These are phyloP conservation scores for Mimachlamys varia DNA, from an alignment of 2,888 invertebrate genomes.

Conservation along the genomic window DNA sequence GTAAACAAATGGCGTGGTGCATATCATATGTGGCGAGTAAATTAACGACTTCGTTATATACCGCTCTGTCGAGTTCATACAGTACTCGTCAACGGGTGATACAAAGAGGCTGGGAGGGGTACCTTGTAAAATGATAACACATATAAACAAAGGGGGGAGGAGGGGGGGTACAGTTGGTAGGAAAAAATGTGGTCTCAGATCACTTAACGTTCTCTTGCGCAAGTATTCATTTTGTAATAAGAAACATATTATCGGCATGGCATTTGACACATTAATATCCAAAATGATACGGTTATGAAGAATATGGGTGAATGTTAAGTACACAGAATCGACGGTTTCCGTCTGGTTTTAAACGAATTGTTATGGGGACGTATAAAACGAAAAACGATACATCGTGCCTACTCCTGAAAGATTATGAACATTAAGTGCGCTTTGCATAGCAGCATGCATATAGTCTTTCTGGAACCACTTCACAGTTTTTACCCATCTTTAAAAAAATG, in stretches of 20 bases:
- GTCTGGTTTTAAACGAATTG: too few relatives aligned
- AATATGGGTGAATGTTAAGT: neutral
- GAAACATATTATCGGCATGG: neutral
- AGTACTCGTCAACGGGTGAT: neutral
- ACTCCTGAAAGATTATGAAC: neutral
- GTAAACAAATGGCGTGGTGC: constrained; percentile 2
- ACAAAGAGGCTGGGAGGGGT: neutral
- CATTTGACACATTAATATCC: neutral
- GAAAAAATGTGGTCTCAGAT: neutral
- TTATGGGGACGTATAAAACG: too few relatives aligned
- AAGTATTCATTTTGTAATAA: neutral
- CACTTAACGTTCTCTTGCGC: neutral
- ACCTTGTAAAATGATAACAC: neutral
- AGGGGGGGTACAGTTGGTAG: too few relatives aligned
- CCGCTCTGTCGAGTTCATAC: neutral
- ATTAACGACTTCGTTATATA: neutral
- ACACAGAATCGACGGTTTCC: too few relatives aligned
- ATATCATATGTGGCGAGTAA: neutral
- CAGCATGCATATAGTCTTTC: too few relatives aligned
- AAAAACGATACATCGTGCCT: too few relatives aligned
- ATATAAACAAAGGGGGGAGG: too few relatives aligned
- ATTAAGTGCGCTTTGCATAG: too few relatives aligned
- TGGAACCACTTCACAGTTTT: too few relatives aligned
- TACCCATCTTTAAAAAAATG: too few relatives aligned
- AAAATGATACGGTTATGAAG: neutral